Conservation (phyloP, 1,140 invertebrate species). For the Zaprionus lachaisei region DNA sequence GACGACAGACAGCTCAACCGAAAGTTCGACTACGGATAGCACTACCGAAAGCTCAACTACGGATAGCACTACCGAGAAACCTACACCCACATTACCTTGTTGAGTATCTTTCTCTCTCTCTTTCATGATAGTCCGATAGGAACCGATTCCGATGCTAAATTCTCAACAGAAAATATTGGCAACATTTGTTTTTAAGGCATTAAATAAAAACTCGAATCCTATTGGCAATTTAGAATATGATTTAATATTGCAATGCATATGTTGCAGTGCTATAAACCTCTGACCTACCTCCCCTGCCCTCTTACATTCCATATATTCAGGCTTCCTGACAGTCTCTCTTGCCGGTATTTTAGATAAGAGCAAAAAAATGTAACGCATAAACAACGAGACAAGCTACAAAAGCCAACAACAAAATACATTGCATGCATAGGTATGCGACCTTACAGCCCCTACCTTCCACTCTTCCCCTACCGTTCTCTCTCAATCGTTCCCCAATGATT, state of each 20-base stretch:
- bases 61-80: neutral
- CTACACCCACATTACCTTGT: neutral
- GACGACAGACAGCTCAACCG: neutral
- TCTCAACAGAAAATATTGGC: neutral
- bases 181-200: neutral
- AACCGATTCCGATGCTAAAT: neutral
- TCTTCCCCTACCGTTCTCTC: neutral
- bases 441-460: neutral
- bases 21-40: neutral
- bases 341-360: constrained; percentile 31
- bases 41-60: neutral
- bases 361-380: constrained; percentile 67
- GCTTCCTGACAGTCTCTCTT: neutral
- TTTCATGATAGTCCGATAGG: neutral
- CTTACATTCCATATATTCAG: neutral
- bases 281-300: neutral
- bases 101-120: neutral
- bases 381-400: constrained; percentile 49
- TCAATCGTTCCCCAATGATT: constrained; percentile 4
- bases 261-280: neutral
- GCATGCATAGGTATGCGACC: constrained; percentile 25
- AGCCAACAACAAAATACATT: constrained; percentile 31
- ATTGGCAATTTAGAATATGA: constrained; percentile 13
- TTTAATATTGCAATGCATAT: constrained; percentile 12
- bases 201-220: neutral